A percentile compares a stretch with the other conserved stretches of the same genome.
Evolutionary conservation across 2,888 invertebrate species (phyloP).

Genomic region (Drosophila robusta): DNA sequence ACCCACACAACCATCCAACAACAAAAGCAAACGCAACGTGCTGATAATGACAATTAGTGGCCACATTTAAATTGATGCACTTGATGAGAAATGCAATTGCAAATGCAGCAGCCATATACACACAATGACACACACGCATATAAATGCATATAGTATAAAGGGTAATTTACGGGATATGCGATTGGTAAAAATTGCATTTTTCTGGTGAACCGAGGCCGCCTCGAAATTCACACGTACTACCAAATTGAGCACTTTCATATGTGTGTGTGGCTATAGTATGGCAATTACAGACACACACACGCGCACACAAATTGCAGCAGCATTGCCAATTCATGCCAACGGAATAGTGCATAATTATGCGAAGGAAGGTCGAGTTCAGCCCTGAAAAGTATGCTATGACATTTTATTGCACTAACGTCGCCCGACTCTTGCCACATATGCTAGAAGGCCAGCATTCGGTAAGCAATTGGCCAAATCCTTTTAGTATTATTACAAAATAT

Average conservation of each 20-base stretch:
- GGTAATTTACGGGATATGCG: constrained; percentile 65
- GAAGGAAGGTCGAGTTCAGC: background rate
- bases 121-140: constrained; percentile 7
- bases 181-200: constrained; percentile 74
- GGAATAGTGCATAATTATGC: constrained; percentile 61
- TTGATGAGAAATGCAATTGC: constrained; percentile 78
- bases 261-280: constrained; percentile 5
- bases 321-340: constrained; percentile 52
- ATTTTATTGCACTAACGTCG: constrained; percentile 44
- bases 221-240: constrained; percentile 78
- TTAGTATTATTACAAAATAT: constrained; percentile 76
- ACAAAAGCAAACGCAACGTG: constrained; percentile 51
- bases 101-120: constrained; percentile 52
- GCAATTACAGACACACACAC: constrained; percentile 8
- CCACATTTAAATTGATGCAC: constrained; percentile 81
- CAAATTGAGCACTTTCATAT: constrained; percentile 37
- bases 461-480: constrained; percentile 59
- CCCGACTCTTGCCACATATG: background rate
- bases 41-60: constrained; percentile 82
- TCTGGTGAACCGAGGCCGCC: constrained; percentile 70
- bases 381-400: constrained; percentile 27
- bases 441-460: constrained; percentile 8
- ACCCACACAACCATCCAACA: constrained; percentile 11
- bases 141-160: constrained; percentile 35
- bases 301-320: constrained; percentile 59